phyloP scores from a whole-genome alignment of 2,888 invertebrate genomes.

The Tricholauxania praeusta region DNA sequence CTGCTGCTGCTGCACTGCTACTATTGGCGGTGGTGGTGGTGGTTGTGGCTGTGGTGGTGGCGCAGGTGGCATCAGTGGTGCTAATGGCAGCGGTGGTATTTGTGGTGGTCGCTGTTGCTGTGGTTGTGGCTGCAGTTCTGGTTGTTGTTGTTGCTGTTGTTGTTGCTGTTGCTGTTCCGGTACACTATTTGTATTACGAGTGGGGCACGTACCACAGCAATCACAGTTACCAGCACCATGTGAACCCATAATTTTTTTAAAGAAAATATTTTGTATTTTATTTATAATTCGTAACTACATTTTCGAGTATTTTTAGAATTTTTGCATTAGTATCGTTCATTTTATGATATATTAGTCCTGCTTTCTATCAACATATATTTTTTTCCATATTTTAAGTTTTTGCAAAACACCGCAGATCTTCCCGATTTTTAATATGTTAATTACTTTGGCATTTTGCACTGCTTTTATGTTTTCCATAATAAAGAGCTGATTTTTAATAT shows the following conservation, averaged over 20 bases:
- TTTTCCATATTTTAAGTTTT: no score
- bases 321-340: background rate
- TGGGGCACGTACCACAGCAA: constrained; percentile 52
- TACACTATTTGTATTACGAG: constrained; percentile 45
- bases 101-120: constrained; percentile 37
- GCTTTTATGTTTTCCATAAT: no score
- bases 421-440: no score
- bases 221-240: constrained; percentile 57
- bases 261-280: constrained; percentile 1
- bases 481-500: no score
- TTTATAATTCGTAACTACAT: background rate
- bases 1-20: constrained; percentile 34
- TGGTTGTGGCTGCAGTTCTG: constrained; percentile 36
- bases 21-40: constrained; percentile 41
- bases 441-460: no score
- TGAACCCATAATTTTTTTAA: constrained; percentile 48
- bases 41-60: constrained; percentile 41
- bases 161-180: constrained; percentile 45
- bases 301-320: constrained; percentile 22
- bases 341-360: no score
- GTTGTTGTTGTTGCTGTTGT: constrained; percentile 47
- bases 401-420: no score
- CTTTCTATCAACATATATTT: no score
- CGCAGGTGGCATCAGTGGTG: constrained; percentile 46
- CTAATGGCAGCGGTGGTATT: constrained; percentile 44